Evolutionary conservation across 1,140 invertebrate genomes (phyloP).

Genomic region (Colletes latitarsis): DNA sequence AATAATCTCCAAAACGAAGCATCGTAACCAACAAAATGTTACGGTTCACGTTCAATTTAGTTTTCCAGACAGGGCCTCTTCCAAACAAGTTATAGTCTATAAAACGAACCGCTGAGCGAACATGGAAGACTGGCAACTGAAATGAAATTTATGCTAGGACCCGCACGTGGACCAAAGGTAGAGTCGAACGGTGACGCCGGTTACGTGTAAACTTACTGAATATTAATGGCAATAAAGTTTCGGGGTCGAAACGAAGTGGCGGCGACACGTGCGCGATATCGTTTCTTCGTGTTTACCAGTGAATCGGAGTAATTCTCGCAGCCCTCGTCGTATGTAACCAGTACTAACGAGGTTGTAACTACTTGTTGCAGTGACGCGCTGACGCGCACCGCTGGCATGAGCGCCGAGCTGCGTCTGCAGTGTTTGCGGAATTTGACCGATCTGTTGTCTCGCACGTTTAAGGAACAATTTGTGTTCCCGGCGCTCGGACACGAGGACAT

Average conservation of each 20-base stretch:
- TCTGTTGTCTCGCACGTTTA: slow-evolving; percentile 88
- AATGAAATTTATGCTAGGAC: too few species aligned
- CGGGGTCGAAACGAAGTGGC: background rate
- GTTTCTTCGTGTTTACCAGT: slow-evolving; percentile 45
- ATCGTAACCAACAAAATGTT: too few species aligned
- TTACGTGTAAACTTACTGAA: too few species aligned
- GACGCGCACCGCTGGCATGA: slow-evolving; percentile 83
- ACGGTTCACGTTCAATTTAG: too few species aligned
- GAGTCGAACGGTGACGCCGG: too few species aligned
- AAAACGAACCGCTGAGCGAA: too few species aligned
- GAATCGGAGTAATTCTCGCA: slow-evolving; percentile 35
- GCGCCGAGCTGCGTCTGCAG: slow-evolving; percentile 84
- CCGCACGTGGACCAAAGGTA: too few species aligned
- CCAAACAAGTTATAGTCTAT: too few species aligned
- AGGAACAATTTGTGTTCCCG: slow-evolving; percentile 91
- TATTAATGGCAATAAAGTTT: too few species aligned
- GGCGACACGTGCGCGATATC: background rate
- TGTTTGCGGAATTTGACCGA: slow-evolving; percentile 90
- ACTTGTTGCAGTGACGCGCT: slow-evolving; percentile 84
- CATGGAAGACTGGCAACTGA: too few species aligned
- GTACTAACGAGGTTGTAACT: slow-evolving; percentile 65
- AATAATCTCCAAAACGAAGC: too few species aligned
- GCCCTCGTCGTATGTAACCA: slow-evolving; percentile 26
- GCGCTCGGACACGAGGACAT: slow-evolving; percentile 91
- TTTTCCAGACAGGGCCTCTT: too few species aligned